Evolutionary conservation across 2,888 invertebrate genomes (phyloP).

Genomic region (Micoletzkya japonica): DNA sequence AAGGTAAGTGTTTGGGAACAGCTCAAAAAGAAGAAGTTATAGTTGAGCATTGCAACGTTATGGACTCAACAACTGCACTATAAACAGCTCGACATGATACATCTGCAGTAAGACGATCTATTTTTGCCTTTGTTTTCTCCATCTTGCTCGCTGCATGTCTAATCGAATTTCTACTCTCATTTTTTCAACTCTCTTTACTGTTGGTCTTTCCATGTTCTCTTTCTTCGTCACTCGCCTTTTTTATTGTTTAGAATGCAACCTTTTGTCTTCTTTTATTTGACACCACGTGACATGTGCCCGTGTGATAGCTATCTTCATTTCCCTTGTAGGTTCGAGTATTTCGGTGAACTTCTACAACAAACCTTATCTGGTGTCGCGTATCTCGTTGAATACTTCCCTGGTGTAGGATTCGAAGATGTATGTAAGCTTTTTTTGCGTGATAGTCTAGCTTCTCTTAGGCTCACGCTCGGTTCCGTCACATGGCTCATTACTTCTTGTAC

Average conservation of each 20-base stretch:
- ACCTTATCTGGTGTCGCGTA: conserved; percentile 58
- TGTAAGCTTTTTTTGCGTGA: neutral
- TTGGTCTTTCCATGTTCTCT: too few species aligned
- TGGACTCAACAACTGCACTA: conserved; percentile 62
- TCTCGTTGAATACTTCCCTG: conserved; percentile 56
- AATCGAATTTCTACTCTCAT: too few species aligned
- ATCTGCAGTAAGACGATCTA: conserved; percentile 54
- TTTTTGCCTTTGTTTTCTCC: neutral
- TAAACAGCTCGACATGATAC: conserved; percentile 53
- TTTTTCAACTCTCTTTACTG: too few species aligned
- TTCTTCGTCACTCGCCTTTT: too few species aligned
- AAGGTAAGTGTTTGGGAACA: conserved; percentile 34
- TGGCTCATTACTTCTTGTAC: conserved; percentile 62
- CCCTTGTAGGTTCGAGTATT: conserved; percentile 57
- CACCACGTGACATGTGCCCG: too few species aligned
- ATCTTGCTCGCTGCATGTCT: neutral
- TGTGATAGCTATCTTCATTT: neutral
- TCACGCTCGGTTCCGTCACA: conserved; percentile 46
- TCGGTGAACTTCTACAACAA: conserved; percentile 61
- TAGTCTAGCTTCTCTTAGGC: too few species aligned
- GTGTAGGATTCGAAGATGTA: conserved; percentile 56
- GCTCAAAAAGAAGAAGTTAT: conserved; percentile 1
- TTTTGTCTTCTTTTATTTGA: conserved; percentile 7
- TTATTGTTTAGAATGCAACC: too few species aligned
- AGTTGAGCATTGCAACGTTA: conserved; percentile 54